Conservation (phyloP, 1,140 invertebrate species). For the Eurytemora carolleeae region DNA sequence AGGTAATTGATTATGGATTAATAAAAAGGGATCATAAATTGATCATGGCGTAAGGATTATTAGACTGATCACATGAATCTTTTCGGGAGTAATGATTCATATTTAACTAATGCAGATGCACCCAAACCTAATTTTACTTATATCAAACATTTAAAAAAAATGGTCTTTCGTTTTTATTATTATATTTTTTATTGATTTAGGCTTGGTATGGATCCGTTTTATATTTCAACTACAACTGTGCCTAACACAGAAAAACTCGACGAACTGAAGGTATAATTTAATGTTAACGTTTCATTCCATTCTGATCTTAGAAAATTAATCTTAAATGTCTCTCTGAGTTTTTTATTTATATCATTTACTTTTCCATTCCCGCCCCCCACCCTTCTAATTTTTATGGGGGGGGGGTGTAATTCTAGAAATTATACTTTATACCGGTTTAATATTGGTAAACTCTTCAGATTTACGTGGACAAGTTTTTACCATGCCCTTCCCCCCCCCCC, state of each 20-base stretch:
- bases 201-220: neutral
- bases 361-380: no score
- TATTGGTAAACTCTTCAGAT: neutral
- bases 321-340: neutral
- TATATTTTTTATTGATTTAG: neutral
- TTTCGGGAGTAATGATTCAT: no score
- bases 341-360: neutral
- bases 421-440: neutral
- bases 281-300: neutral
- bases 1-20: neutral
- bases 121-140: no score
- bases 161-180: neutral
- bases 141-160: neutral
- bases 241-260: neutral
- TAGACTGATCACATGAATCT: no score
- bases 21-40: no score
- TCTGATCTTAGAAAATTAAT: neutral
- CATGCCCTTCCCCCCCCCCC: no score
- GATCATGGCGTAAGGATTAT: no score
- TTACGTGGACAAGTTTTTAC: no score
- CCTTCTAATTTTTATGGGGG: no score
- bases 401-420: neutral
- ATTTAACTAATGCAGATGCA: no score
- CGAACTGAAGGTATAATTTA: neutral
- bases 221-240: neutral